phyloP scores from a whole-genome alignment of 1,140 invertebrate genomes.

The Physella acuta region DNA sequence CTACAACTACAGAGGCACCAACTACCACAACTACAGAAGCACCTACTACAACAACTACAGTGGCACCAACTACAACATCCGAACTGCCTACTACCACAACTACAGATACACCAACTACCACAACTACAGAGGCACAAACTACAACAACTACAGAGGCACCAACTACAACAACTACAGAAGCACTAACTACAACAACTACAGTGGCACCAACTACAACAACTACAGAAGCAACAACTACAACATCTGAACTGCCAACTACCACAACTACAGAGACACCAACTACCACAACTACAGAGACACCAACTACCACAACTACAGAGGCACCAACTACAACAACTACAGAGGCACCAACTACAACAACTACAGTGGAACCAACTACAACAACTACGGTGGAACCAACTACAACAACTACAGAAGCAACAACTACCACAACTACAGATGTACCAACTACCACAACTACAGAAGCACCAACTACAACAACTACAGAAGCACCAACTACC shows the following conservation, averaged over 20 bases:
- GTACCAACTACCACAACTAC: background rate
- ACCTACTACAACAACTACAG: too few relatives aligned
- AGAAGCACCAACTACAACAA: background rate
- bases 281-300: background rate
- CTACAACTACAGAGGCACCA: background rate
- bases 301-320: background rate
- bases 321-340: background rate
- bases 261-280: background rate
- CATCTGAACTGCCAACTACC: background rate
- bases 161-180: background rate
- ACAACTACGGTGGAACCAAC: too few relatives aligned
- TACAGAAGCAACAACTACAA: background rate
- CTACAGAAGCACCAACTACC: background rate
- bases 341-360: background rate
- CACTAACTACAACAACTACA: constrained; percentile 1
- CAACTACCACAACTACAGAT: background rate
- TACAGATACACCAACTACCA: background rate
- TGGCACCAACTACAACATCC: background rate
- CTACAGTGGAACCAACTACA: background rate
- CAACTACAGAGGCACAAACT: background rate
- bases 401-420: background rate
- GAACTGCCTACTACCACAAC: background rate
- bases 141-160: too few relatives aligned
- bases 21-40: too few relatives aligned
- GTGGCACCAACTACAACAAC: background rate